A percentile compares a stretch with the other conserved stretches of the same genome.
Conservation (phyloP, 2,797 vertebrate genomes). For the Pelobates cultripes region DNA sequence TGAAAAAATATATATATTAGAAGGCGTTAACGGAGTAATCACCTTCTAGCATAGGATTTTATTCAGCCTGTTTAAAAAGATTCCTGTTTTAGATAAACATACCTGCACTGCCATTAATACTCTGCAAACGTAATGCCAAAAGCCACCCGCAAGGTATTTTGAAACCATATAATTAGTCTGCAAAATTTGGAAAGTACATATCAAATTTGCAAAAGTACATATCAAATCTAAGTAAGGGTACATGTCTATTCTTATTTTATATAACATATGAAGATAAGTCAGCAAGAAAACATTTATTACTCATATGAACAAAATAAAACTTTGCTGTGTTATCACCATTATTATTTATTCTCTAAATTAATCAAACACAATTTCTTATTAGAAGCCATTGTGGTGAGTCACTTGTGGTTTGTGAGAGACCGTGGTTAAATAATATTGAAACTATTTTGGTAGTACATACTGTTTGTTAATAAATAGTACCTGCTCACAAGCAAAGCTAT, state of each 20-base stretch:
- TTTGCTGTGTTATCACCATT: background rate
- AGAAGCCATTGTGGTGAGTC: too few relatives aligned
- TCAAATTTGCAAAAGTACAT: conserved; percentile 12
- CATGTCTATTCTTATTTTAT: conserved; percentile 34
- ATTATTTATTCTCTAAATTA: conserved; percentile 11
- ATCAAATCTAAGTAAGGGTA: conserved; percentile 40
- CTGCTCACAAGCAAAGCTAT: too few relatives aligned
- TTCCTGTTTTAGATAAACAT: too few relatives aligned
- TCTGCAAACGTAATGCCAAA: background rate
- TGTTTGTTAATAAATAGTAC: too few relatives aligned
- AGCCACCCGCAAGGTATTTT: conserved; percentile 51
- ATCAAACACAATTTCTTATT: background rate
- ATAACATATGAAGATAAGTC: conserved; percentile 40
- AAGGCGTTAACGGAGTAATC: too few relatives aligned
- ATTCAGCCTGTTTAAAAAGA: too few relatives aligned
- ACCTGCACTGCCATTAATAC: too few relatives aligned
- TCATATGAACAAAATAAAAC: conserved; percentile 48
- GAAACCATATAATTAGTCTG: conserved; percentile 55
- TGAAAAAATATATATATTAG: too few relatives aligned
- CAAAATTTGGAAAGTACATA: background rate
- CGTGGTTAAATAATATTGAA: too few relatives aligned
- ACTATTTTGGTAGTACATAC: too few relatives aligned
- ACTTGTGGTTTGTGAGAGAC: too few relatives aligned
- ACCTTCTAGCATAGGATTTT: too few relatives aligned
- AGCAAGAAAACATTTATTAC: background rate